Percentiles rank a stretch among this genome's conserved stretches.
Conservation (phyloP, 2,888 invertebrate species). For the Pammene aurita region DNA sequence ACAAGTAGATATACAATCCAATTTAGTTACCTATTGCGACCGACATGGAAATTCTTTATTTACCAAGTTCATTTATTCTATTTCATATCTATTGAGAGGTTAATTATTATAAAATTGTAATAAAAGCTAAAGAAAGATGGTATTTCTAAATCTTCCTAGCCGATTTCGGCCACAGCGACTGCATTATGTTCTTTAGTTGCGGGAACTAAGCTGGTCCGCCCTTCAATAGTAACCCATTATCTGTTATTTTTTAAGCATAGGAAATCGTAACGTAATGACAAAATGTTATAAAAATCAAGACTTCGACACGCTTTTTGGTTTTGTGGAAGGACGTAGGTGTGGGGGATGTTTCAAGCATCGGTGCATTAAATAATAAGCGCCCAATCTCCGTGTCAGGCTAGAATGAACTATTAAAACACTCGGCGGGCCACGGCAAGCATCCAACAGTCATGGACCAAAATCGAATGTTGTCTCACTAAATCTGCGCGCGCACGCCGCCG, state of each 20-base stretch:
- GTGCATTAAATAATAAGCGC: constrained; percentile 56
- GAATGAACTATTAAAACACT: constrained; percentile 81
- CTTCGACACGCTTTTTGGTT: too few species aligned
- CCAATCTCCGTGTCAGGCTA: constrained; percentile 64
- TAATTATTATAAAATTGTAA: too few species aligned
- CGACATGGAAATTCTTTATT: background rate
- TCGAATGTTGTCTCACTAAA: constrained; percentile 80
- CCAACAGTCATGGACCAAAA: constrained; percentile 84
- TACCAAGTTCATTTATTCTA: background rate
- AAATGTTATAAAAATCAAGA: too few species aligned
- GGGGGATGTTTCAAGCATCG: constrained; percentile 6
- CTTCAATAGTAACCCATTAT: too few species aligned
- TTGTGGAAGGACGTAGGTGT: background rate
- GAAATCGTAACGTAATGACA: background rate
- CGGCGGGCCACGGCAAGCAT: constrained; percentile 78
- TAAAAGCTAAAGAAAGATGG: constrained; percentile 13
- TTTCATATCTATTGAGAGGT: too few species aligned
- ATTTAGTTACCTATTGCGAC: constrained; percentile 14
- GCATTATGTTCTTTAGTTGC: too few species aligned
- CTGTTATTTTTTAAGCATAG: background rate
- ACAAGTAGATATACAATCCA: background rate
- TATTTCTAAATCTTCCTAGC: constrained; percentile 1
- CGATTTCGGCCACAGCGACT: too few species aligned
- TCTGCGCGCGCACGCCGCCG: constrained; percentile 76
- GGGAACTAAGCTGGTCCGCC: too few species aligned